Percentiles rank a stretch among this genome's conserved stretches.
These are phyloP conservation scores for Bostrychus sinensis DNA, from an alignment of 2,113 vertebrate species.

Conservation along the genomic window DNA sequence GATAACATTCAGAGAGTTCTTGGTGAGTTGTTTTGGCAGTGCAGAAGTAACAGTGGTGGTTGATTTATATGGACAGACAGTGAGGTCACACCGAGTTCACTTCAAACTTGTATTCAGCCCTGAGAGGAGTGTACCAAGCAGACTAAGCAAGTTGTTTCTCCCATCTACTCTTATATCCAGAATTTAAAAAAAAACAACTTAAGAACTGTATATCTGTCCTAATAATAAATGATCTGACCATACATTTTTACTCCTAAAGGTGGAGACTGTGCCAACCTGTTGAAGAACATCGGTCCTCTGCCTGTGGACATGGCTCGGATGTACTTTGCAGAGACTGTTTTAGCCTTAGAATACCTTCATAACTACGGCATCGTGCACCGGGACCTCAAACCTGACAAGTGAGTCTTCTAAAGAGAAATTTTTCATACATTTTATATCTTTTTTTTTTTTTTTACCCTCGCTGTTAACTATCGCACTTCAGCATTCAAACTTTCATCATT, in stretches of 20 bases:
- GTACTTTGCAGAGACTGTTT: constrained; percentile 96
- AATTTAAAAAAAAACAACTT: too few relatives aligned
- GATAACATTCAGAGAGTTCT: too few relatives aligned
- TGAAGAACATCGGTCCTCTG: constrained; percentile 95
- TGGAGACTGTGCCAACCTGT: constrained; percentile 89
- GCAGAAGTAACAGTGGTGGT: too few relatives aligned
- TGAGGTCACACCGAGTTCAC: too few relatives aligned
- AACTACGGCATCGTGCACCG: constrained; percentile 96
- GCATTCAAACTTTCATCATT: constrained; percentile 34
- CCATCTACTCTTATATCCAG: too few relatives aligned
- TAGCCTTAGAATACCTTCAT: constrained; percentile 93
- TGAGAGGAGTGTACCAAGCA: too few relatives aligned
- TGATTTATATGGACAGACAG: too few relatives aligned
- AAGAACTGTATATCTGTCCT: too few relatives aligned
- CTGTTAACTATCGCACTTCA: constrained; percentile 4
- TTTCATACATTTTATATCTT: constrained; percentile 9
- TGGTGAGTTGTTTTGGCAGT: too few relatives aligned
- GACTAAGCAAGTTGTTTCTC: too few relatives aligned
- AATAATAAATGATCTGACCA: background rate
- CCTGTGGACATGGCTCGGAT: constrained; percentile 94
- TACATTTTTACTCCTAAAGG: constrained; percentile 72
- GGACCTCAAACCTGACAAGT: constrained; percentile 98
- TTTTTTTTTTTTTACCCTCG: background rate
- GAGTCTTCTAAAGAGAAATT: constrained; percentile 53
- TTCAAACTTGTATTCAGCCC: too few relatives aligned